Evolutionary conservation across 2,888 invertebrate genomes (phyloP).

Genomic region (Mimachlamys varia): DNA sequence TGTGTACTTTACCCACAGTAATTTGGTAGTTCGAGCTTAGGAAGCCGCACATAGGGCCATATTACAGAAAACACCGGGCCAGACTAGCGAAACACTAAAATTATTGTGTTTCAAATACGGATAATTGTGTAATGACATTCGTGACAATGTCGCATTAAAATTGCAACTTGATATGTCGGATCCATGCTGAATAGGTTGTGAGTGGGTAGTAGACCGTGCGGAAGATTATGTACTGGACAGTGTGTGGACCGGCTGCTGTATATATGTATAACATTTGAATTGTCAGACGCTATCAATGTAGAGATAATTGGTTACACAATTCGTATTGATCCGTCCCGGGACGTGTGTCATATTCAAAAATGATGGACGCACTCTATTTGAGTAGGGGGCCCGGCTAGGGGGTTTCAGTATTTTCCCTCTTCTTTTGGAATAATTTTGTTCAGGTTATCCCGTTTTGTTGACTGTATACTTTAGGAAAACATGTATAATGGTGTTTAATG

Average conservation of each 20-base stretch:
- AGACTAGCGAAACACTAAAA: background rate
- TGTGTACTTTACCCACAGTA: no score
- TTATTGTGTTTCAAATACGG: background rate
- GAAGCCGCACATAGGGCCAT: no score
- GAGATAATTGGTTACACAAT: conserved; percentile 36
- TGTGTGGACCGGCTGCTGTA: background rate
- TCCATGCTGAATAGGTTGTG: background rate
- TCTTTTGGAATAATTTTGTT: background rate
- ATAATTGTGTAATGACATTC: conserved; percentile 16
- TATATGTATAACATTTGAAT: conserved; percentile 17
- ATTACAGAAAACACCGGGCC: background rate
- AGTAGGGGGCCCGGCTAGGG: background rate
- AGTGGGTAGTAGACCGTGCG: conserved; percentile 8
- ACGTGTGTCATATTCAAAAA: conserved; percentile 35
- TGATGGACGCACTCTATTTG: conserved; percentile 16
- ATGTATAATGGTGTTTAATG: background rate
- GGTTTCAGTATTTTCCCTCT: background rate
- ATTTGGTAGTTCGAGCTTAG: no score
- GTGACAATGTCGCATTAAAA: background rate
- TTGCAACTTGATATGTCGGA: background rate
- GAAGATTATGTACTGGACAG: background rate
- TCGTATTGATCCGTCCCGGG: conserved; percentile 27
- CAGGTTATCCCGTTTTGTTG: background rate
- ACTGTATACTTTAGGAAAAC: background rate
- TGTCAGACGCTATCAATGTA: conserved; percentile 21